These are phyloP conservation scores for Pristionchus exspectatus DNA, from an alignment of 2,888 invertebrate genomes.

Conservation along the genomic window DNA sequence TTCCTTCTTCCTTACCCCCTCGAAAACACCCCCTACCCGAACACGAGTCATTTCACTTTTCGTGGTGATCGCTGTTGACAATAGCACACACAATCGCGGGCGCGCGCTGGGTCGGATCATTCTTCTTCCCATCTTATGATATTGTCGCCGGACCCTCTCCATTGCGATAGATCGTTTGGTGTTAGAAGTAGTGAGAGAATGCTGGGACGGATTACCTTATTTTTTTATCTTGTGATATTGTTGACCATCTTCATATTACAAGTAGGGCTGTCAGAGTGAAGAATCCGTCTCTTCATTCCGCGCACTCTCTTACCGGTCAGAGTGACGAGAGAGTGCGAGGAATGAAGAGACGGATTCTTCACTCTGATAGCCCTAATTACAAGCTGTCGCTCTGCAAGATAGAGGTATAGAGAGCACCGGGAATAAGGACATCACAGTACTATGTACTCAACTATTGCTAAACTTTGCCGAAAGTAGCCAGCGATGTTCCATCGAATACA, in stretches of 20 bases:
- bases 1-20: not conserved
- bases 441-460: not conserved
- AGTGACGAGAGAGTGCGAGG: too few relatives aligned
- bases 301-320: too few relatives aligned
- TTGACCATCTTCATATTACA: too few relatives aligned
- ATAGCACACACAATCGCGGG: not conserved
- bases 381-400: too few relatives aligned
- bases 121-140: not conserved
- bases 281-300: too few relatives aligned
- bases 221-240: too few relatives aligned
- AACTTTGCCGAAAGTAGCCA: not conserved
- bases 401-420: too few relatives aligned
- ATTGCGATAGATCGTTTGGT: not conserved
- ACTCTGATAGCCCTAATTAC: too few relatives aligned
- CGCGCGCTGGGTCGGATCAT: not conserved
- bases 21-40: conserved; percentile 12
- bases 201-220: not conserved
- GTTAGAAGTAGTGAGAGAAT: not conserved
- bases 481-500: not conserved
- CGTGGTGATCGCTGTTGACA: conserved; percentile 24
- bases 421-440: too few relatives aligned
- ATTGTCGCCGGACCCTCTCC: not conserved
- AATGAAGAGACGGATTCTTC: too few relatives aligned
- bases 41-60: conserved; percentile 39
- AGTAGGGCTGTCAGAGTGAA: too few relatives aligned